Percentiles rank a stretch among this genome's conserved stretches.
phyloP scores from a whole-genome alignment of 2,113 vertebrate species.

The Hydrochoerus hydrochaeris region DNA sequence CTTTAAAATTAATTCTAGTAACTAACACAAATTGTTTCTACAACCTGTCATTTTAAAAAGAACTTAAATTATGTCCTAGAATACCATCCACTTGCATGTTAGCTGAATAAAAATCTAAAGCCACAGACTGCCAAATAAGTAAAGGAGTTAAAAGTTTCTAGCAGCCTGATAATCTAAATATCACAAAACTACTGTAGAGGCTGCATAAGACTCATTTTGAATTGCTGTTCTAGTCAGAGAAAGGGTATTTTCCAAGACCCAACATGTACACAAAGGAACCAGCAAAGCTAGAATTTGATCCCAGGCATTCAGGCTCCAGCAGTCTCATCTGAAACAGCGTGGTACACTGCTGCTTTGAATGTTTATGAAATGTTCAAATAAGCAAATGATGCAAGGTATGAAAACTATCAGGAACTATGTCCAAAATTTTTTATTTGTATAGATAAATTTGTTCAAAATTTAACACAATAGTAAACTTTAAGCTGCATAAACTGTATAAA shows the following conservation, averaged over 20 bases:
- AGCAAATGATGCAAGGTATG: not conserved
- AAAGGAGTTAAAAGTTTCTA: not conserved
- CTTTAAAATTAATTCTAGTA: not conserved
- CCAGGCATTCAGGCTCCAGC: not conserved
- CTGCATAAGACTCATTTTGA: not conserved
- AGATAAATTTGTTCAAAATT: conserved; percentile 43
- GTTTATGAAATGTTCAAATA: not conserved
- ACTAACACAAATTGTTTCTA: not conserved
- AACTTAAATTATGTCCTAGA: not conserved
- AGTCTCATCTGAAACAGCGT: not conserved
- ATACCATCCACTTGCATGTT: not conserved
- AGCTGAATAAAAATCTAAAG: not conserved
- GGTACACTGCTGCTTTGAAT: not conserved
- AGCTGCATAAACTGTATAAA: not conserved
- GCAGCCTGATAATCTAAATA: not conserved
- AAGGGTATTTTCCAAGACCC: not conserved
- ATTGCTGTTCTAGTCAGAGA: not conserved
- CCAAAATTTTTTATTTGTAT: not conserved
- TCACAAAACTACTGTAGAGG: not conserved
- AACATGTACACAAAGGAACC: not conserved
- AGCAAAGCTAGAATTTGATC: not conserved
- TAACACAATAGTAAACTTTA: not conserved
- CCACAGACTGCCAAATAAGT: not conserved
- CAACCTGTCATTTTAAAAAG: not conserved
- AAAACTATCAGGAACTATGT: not conserved